phyloP scores from a whole-genome alignment of 2,888 invertebrate species.

The Icerya purchasi region DNA sequence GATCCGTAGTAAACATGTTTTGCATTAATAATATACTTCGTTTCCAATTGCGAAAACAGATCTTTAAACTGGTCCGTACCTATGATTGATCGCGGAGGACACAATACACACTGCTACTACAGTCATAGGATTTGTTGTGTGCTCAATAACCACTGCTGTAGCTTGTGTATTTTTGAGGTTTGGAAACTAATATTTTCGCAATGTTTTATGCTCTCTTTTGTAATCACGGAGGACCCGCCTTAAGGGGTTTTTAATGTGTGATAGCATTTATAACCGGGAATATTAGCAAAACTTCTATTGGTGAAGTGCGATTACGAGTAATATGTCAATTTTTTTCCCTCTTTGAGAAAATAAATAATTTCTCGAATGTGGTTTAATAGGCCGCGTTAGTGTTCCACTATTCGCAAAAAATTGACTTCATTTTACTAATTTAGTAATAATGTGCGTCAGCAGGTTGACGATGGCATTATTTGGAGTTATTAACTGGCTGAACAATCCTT shows the following conservation, averaged over 20 bases:
- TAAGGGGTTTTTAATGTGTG: not conserved
- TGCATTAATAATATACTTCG: too few relatives aligned
- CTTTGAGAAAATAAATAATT: not conserved
- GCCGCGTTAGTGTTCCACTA: not conserved
- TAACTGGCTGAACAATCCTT: not conserved
- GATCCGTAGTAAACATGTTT: too few relatives aligned
- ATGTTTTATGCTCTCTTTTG: not conserved
- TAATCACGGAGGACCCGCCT: not conserved
- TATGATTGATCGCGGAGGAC: too few relatives aligned
- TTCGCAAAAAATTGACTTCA: not conserved
- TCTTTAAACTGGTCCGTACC: not conserved
- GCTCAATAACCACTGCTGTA: not conserved
- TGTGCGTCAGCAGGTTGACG: not conserved
- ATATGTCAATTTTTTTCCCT: not conserved
- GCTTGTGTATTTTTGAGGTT: not conserved
- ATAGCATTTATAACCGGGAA: not conserved
- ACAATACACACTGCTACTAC: too few relatives aligned
- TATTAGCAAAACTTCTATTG: not conserved
- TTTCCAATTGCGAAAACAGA: not conserved
- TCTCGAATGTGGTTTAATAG: not conserved
- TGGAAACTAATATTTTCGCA: not conserved
- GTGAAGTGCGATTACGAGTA: not conserved
- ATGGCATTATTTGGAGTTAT: not conserved
- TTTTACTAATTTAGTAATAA: not conserved
- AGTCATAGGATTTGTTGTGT: not conserved